Base-by-base conservation (phyloP, 2,888 invertebrate species). In the Osedax frankpressi region DNA sequence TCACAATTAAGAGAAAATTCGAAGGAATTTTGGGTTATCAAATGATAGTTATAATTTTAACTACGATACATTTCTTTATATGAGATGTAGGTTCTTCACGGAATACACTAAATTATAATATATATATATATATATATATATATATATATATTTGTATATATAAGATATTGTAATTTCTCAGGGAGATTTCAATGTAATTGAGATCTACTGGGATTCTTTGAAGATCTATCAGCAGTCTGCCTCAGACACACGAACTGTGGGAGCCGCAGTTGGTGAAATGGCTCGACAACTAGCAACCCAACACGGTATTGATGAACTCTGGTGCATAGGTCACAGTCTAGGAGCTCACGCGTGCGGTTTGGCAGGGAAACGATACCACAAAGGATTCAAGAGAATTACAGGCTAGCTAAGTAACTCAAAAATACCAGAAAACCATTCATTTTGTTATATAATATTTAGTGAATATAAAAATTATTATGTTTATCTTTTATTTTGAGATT, bases 261-360 rank as follows among this genome's bases (percentile, higher is more conserved):
- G 68, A 28, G 68, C 68, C 68, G 68, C 68, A 3, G 68, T 68
- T 3, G 68, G 28, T 28, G 14, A 26, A n/a, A 28, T 68, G 27
- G 24, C 68, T 26, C n/a, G 26, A 26, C 27, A 68, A n/a, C 27
- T 68, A 28, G 68, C 28, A 28, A n/a, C 25, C 6, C 1, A 68
- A 1, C 19, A 44, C 44, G 44, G 44, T 44, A 19, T 44, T 44
- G 19, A 11, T 44, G 44, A 44, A 6, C 68, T 68, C 3, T 68
- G 68, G 68, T 68, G 68, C 68, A 68, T 68, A 11, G 68, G 68
- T 2, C 68, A 68, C 1, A 68, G 68, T 27, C 68, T 68, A n/a
- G 68, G 68, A 26, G 68, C 68, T 2, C 68, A 68, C 19, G 68
- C 28, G 3, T 68, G 68, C 6, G 68, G 68, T 28, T n/a, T 28